These are phyloP conservation scores for Pardalotus punctatus DNA, from an alignment of 2,113 vertebrate species.

Conservation along the genomic window DNA sequence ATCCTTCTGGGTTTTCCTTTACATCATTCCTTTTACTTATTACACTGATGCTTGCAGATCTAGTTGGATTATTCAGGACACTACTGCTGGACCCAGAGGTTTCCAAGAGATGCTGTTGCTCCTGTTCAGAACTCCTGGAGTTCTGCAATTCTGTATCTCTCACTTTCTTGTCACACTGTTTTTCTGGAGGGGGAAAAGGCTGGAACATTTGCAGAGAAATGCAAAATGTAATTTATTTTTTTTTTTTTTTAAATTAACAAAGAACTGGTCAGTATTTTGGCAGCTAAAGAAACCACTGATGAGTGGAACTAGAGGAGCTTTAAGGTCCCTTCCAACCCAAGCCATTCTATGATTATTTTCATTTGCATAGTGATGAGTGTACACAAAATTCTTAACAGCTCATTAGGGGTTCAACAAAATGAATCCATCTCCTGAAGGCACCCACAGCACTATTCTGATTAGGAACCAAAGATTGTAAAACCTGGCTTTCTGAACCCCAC, in stretches of 20 bases:
- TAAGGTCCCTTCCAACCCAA: background rate
- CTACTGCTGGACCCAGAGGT: slow-evolving; percentile 44
- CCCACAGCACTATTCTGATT: background rate
- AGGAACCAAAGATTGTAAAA: background rate
- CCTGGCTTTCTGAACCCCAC: background rate
- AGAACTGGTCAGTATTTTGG: background rate
- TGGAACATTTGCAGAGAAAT: slow-evolving; percentile 7
- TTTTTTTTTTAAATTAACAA: background rate
- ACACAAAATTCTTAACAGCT: background rate
- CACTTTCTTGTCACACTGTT: background rate
- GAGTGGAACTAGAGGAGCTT: background rate
- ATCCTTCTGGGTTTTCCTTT: background rate
- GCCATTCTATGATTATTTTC: background rate
- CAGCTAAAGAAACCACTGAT: background rate
- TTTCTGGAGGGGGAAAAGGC: slow-evolving; percentile 9
- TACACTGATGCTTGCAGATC: background rate
- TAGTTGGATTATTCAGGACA: slow-evolving; percentile 35
- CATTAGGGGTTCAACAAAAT: background rate
- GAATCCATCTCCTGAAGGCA: background rate
- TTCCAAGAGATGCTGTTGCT: slow-evolving; percentile 57
- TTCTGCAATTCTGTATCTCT: background rate
- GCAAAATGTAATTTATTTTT: background rate
- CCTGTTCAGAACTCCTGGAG: background rate
- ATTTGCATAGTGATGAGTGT: background rate
- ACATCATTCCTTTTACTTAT: background rate